A percentile compares a stretch with the other conserved stretches of the same genome.
These are phyloP conservation scores for Parnassius orleans DNA, from an alignment of 2,888 invertebrate species.

Conservation along the genomic window DNA sequence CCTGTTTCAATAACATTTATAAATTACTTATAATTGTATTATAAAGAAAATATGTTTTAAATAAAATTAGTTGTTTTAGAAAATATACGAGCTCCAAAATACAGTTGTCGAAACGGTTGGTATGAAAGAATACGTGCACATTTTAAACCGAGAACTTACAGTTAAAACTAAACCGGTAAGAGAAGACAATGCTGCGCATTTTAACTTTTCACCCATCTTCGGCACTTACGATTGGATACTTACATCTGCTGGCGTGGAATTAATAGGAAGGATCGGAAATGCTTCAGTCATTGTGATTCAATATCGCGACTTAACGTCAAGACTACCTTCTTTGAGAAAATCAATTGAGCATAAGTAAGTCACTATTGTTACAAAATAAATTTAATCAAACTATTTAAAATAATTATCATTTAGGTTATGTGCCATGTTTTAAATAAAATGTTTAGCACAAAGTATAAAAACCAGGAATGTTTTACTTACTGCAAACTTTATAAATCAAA, in stretches of 20 bases:
- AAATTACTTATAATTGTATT: no score
- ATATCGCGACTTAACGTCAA: constrained; percentile 83
- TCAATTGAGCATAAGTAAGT: constrained; percentile 83
- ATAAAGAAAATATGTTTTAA: no score
- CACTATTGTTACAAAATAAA: not conserved
- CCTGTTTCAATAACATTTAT: no score
- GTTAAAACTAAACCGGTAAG: constrained; percentile 53
- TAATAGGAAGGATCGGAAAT: constrained; percentile 53
- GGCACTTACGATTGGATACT: constrained; percentile 59
- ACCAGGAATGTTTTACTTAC: no score
- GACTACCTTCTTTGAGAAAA: constrained; percentile 82
- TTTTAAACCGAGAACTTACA: constrained; percentile 55
- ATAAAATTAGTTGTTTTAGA: constrained; percentile 44
- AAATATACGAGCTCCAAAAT: constrained; percentile 71
- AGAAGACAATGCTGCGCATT: constrained; percentile 61
- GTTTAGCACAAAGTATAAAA: no score
- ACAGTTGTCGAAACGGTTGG: constrained; percentile 59
- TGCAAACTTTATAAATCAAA: no score
- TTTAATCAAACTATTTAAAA: no score
- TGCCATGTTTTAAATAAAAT: no score
- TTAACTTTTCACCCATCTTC: constrained; percentile 48
- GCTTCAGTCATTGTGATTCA: constrained; percentile 75
- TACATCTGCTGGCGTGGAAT: constrained; percentile 60
- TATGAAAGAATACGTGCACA: constrained; percentile 54
- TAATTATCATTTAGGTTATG: no score